Evolutionary conservation across 2,113 vertebrate genomes (phyloP), one percentile per base, ranked within the genome.

Genomic region (Cairina moschata): DNA sequence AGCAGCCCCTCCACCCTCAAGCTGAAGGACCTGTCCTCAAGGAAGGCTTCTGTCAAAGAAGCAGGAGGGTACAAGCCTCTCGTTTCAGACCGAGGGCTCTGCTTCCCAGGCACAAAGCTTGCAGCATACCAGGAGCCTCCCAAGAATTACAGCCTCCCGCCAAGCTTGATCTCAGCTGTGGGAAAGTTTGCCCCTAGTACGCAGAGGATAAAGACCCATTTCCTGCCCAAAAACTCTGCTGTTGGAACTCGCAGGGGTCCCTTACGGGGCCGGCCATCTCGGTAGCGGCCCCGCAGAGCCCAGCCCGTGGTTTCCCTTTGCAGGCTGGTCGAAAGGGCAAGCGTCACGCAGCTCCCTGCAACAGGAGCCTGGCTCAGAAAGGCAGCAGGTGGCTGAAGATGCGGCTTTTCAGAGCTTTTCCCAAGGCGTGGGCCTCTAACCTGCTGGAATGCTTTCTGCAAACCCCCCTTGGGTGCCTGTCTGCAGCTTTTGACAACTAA

Each of bases 331-430:
- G 6, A 92, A 96, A 96, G 83, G 69, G 77, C 93, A 95, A 95
- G 66, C 75, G 90, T 79, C 90, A 81, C 36, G 74, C 40, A 62
- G 92, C 66, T 93, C 80, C 72, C 80, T 63, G 83, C 91, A 90
- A 73, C 29, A 25, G 75, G 3, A 90, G 69, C 60, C 68, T 44
- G 38, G 86, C 74, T 96, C 42, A 91, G 34, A 86, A 79, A 91
- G 78, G 90, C 88, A 96, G 92, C 88, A 94, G 80, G 96, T 91
- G 86, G 90, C 60, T 3, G 3, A 95, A 96, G 80, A 93, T 32
- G 77, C 73, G 92, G 88, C 77, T 95, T 93, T 92, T 89, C 83
- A 95, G 93, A 95, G 88, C 73, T 94, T 65, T 90, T 50, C 86
- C 88, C 86, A 86, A 91, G 58, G 83, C 21, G 6, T 79, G 56